phyloP scores from a whole-genome alignment of 2,888 invertebrate species.

The Hypomecis punctinalis region DNA sequence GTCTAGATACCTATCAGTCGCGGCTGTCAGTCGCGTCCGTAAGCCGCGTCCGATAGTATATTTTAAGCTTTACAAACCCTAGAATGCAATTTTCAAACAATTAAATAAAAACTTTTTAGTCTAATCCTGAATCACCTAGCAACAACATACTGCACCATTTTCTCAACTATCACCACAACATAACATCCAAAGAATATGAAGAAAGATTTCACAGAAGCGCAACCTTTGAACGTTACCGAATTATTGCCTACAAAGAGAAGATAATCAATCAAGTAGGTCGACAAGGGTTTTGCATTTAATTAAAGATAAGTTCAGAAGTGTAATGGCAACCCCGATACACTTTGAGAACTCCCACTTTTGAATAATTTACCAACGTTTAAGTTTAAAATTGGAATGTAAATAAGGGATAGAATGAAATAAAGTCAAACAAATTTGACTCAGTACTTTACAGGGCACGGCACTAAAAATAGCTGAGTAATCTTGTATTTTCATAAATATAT shows the following conservation, averaged over 20 bases:
- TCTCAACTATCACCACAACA: slow-evolving; percentile 3
- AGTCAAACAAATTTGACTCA: not conserved
- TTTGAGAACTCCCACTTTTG: slow-evolving; percentile 26
- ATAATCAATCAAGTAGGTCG: slow-evolving; percentile 51
- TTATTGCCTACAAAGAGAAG: slow-evolving; percentile 22
- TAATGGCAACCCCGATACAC: slow-evolving; percentile 21
- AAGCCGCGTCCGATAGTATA: too few species aligned
- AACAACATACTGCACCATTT: not conserved
- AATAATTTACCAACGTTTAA: slow-evolving; percentile 19
- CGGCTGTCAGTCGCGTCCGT: too few species aligned
- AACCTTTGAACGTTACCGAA: slow-evolving; percentile 2
- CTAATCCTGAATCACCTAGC: not conserved
- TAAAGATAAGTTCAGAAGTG: slow-evolving; percentile 38
- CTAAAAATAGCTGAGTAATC: too few species aligned
- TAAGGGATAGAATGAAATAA: slow-evolving; percentile 1
- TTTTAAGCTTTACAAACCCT: too few species aligned
- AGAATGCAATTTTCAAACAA: not conserved
- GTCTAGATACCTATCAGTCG: too few species aligned
- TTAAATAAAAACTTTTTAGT: not conserved
- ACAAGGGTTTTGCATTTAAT: slow-evolving; percentile 54
- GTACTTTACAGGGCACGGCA: too few species aligned
- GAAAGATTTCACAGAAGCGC: slow-evolving; percentile 14
- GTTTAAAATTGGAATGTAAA: slow-evolving; percentile 12
- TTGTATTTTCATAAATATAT: too few species aligned
- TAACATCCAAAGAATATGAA: slow-evolving; percentile 13